phyloP scores from a whole-genome alignment of 2,888 invertebrate species.

The Leptura quadrifasciata region DNA sequence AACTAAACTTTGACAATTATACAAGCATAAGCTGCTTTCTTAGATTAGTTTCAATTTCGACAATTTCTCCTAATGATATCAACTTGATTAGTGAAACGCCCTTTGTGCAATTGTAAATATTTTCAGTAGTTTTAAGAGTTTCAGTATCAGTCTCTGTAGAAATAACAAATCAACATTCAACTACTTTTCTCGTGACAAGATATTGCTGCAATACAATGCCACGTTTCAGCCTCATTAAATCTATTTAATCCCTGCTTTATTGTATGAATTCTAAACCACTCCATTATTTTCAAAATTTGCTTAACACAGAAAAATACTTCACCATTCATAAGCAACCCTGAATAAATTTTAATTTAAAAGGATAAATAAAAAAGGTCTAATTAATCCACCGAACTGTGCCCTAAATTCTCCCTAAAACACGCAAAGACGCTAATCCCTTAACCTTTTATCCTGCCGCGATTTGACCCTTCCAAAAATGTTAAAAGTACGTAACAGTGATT shows the following conservation, averaged over 20 bases:
- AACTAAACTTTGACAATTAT: too few species aligned
- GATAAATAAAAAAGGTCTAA: conserved; percentile 33
- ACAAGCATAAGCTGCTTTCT: too few species aligned
- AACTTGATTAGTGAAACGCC: too few species aligned
- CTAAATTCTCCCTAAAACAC: conserved; percentile 35
- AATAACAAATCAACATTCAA: too few species aligned
- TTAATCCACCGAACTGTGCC: conserved; percentile 21
- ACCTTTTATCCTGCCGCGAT: conserved; percentile 46
- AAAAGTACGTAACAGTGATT: conserved; percentile 46
- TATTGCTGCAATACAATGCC: background rate
- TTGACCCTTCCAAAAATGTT: conserved; percentile 42
- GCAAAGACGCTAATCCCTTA: conserved; percentile 47
- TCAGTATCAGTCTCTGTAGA: too few species aligned
- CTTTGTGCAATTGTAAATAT: too few species aligned
- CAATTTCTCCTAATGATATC: too few species aligned
- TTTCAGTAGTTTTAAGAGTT: too few species aligned
- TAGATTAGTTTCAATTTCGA: too few species aligned
- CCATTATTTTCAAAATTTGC: conserved; percentile 17
- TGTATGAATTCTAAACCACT: background rate
- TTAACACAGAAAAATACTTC: conserved; percentile 26
- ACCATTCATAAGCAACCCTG: conserved; percentile 14
- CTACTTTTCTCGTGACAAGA: too few species aligned
- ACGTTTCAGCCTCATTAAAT: background rate
- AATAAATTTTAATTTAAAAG: conserved; percentile 34
- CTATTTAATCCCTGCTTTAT: conserved; percentile 6